Conservation (phyloP, 1,140 invertebrate genomes). For the Geopemphigus sp. region DNA sequence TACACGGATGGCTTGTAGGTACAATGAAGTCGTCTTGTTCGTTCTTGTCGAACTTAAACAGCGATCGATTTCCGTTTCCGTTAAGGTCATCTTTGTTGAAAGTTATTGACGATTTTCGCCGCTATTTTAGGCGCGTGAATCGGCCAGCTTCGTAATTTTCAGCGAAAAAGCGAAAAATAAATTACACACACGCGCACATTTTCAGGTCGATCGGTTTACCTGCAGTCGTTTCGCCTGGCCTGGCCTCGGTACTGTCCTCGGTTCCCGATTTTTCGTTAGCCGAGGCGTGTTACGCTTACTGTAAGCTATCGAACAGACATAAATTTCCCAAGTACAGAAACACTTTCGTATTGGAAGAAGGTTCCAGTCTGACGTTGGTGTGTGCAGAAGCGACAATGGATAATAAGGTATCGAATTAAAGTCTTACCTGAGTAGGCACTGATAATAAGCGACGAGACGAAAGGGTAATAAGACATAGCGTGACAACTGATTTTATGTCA, state of each 20-base stretch:
- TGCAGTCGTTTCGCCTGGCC: background rate
- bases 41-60: too few species aligned
- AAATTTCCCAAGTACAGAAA: slow-evolving; percentile 25
- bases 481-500: too few species aligned
- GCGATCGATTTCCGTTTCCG: too few species aligned
- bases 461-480: too few species aligned
- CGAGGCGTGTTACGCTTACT: slow-evolving; percentile 34
- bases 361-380: slow-evolving; percentile 22
- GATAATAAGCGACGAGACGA: too few species aligned
- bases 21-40: background rate
- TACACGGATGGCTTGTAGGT: slow-evolving; percentile 27
- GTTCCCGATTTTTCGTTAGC: slow-evolving; percentile 6
- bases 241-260: background rate
- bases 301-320: background rate
- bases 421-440: too few species aligned
- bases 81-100: too few species aligned
- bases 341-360: slow-evolving; percentile 24
- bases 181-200: too few species aligned
- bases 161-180: too few species aligned
- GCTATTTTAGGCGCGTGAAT: too few species aligned
- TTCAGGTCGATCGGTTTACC: slow-evolving; percentile 13
- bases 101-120: too few species aligned
- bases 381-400: slow-evolving; percentile 27
- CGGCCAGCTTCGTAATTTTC: too few species aligned
- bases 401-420: background rate